A percentile compares a stretch with the other conserved stretches of the same genome.
phyloP scores from a whole-genome alignment of 1,140 invertebrate species.

The Leptopilina boulardi region DNA sequence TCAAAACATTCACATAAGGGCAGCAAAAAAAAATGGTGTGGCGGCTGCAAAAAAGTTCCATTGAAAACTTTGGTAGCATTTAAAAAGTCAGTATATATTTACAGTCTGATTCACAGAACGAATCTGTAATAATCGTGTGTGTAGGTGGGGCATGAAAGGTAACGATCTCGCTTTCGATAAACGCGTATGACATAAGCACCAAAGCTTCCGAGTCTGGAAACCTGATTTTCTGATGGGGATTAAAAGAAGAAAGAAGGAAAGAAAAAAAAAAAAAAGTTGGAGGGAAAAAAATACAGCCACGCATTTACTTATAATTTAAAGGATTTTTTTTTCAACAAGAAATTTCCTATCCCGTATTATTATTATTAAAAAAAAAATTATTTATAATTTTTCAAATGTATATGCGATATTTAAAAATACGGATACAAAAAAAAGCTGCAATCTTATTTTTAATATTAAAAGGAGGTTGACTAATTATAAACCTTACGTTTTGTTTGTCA shows the following conservation, averaged over 20 bases:
- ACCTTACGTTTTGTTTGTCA: too few relatives aligned
- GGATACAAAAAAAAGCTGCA: too few relatives aligned
- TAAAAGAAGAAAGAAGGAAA: too few relatives aligned
- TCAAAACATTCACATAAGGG: background rate
- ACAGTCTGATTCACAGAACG: conserved; percentile 29
- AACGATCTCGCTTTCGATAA: conserved; percentile 29
- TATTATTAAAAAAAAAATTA: too few relatives aligned
- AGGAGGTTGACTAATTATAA: too few relatives aligned
- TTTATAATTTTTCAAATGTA: too few relatives aligned
- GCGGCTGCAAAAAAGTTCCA: background rate
- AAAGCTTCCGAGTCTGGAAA: conserved; percentile 23
- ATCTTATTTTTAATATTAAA: too few relatives aligned
- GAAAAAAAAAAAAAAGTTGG: background rate
- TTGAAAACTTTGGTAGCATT: conserved; percentile 11
- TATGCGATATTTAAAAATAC: too few relatives aligned
- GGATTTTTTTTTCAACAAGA: background rate
- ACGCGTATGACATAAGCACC: conserved; percentile 27
- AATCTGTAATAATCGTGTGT: conserved; percentile 18
- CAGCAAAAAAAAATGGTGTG: background rate
- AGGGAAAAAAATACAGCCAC: background rate
- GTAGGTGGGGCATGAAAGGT: conserved; percentile 7
- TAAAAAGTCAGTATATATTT: conserved; percentile 16
- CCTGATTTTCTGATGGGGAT: background rate
- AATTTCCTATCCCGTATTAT: too few relatives aligned
- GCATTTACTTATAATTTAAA: conserved; percentile 1